These are phyloP conservation scores for Cottus gobio DNA, from an alignment of 2,113 vertebrate species.

Conservation along the genomic window DNA sequence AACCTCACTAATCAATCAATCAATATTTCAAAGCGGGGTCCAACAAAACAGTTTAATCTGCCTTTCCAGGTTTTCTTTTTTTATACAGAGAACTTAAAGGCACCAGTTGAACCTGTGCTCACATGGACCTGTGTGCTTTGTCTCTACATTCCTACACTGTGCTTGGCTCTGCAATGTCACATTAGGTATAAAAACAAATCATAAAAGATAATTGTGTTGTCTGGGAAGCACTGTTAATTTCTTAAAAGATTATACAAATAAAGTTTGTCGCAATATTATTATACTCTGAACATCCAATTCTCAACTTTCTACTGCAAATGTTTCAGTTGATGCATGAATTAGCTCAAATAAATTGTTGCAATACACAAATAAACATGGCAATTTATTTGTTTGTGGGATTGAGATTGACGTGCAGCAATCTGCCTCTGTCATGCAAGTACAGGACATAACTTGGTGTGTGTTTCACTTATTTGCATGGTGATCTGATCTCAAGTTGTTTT, in stretches of 20 bases:
- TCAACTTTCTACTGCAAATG: background rate
- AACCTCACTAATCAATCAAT: background rate
- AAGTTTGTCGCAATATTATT: background rate
- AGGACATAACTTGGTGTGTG: background rate
- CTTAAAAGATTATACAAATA: background rate
- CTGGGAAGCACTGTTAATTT: background rate
- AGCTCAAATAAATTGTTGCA: background rate
- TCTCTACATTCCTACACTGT: background rate
- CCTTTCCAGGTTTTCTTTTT: conserved; percentile 12
- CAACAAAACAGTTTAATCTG: background rate
- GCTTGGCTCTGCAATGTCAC: conserved; percentile 10
- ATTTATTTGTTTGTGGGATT: background rate
- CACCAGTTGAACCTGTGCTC: conserved; percentile 4
- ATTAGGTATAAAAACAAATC: background rate
- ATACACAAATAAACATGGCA: conserved; percentile 1
- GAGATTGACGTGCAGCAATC: background rate
- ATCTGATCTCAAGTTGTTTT: background rate
- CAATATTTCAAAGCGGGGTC: background rate
- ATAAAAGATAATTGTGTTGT: background rate
- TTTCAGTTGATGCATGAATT: background rate
- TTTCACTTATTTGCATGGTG: background rate
- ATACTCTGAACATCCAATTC: background rate
- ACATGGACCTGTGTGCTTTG: background rate
- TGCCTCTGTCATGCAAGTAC: background rate
- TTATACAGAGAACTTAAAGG: conserved; percentile 19